A percentile compares a stretch with the other conserved stretches of the same genome.
Evolutionary conservation across 1,140 invertebrate genomes (phyloP).

Genomic region (Orchestia grillus): DNA sequence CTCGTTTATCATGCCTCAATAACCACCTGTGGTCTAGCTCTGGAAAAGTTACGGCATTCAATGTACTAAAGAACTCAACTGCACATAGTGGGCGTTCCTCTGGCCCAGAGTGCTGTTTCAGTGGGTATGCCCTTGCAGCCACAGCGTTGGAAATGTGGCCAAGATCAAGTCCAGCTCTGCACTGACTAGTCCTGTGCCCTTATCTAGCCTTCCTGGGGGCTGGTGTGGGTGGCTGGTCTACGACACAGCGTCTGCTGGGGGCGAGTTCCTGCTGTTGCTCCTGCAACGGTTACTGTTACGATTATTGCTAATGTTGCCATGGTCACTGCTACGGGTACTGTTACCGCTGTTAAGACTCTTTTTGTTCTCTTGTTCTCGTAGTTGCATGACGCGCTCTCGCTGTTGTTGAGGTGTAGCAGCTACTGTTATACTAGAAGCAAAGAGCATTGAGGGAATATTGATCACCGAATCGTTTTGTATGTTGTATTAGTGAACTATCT

Average conservation of each 20-base stretch:
- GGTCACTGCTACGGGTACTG: neutral
- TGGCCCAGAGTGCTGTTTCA: neutral
- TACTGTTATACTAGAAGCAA: neutral
- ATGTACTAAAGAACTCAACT: neutral
- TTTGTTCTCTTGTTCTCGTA: neutral
- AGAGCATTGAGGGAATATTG: no score
- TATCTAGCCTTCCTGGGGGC: neutral
- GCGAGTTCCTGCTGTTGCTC: neutral
- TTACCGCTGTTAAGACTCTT: no score
- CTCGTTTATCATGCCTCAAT: neutral
- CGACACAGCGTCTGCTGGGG: neutral
- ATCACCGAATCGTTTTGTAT: no score
- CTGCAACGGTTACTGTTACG: neutral
- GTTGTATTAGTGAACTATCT: no score
- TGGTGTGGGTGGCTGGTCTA: slow-evolving; percentile 4
- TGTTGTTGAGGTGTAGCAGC: neutral
- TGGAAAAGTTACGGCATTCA: neutral
- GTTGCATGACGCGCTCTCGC: neutral
- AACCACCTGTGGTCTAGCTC: neutral
- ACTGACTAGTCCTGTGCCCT: neutral
- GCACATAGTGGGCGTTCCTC: neutral
- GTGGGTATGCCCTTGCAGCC: neutral
- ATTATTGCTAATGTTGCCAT: neutral
- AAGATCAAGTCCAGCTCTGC: neutral
- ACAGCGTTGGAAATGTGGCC: neutral